These are phyloP conservation scores for Edolisoma coerulescens DNA, from an alignment of 2,113 vertebrate genomes.

Conservation along the genomic window DNA sequence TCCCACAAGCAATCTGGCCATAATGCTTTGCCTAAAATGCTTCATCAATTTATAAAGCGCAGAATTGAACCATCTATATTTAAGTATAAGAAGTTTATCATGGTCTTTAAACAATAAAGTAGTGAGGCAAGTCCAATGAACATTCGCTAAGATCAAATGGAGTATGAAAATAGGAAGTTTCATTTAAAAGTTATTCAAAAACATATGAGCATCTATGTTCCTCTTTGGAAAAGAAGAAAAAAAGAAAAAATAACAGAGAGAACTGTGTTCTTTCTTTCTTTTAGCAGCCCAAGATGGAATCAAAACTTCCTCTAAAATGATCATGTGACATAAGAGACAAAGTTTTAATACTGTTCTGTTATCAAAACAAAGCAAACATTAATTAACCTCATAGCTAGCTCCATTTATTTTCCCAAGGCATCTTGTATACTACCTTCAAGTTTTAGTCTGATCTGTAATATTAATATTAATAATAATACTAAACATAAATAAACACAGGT, in stretches of 20 bases:
- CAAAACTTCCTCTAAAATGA: slow-evolving; percentile 5
- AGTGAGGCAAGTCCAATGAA: slow-evolving; percentile 41
- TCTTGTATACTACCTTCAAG: neutral
- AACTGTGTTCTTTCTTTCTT: neutral
- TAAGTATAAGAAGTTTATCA: slow-evolving; percentile 19
- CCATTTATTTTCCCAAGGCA: neutral
- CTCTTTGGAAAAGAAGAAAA: neutral
- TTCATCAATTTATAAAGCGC: slow-evolving; percentile 28
- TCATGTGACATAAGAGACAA: neutral
- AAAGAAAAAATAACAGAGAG: neutral
- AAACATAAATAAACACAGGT: neutral
- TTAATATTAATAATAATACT: neutral
- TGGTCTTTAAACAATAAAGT: slow-evolving; percentile 45
- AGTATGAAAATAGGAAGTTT: slow-evolving; percentile 19
- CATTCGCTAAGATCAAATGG: slow-evolving; percentile 1
- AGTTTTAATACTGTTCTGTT: neutral
- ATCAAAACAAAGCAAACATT: slow-evolving; percentile 4
- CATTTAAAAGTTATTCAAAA: slow-evolving; percentile 16
- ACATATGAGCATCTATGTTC: neutral
- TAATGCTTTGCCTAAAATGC: slow-evolving; percentile 26
- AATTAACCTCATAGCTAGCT: neutral
- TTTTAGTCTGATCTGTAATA: neutral
- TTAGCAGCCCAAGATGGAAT: neutral
- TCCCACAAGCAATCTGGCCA: neutral
- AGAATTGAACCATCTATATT: neutral